Conservation (phyloP, 2,797 vertebrate genomes). For the Hippoglossus hippoglossus region DNA sequence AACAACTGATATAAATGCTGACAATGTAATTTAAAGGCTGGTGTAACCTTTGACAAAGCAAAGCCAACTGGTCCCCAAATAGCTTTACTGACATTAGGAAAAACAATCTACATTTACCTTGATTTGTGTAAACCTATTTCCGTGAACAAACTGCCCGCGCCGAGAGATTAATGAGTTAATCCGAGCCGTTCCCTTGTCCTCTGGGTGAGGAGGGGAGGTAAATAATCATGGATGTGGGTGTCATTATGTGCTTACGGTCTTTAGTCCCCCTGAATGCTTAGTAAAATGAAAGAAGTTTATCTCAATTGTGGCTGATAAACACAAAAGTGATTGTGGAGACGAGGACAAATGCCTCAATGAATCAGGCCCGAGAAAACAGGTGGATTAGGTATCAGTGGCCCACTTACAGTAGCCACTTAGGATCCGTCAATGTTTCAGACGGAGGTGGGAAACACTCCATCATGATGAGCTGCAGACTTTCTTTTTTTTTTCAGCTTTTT, state of each 20-base stretch:
- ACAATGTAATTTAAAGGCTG: constrained; percentile 73
- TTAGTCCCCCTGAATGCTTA: constrained; percentile 59
- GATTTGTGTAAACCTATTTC: constrained; percentile 78
- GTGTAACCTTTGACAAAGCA: constrained; percentile 74
- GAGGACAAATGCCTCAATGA: constrained; percentile 65
- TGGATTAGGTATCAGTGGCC: constrained; percentile 58
- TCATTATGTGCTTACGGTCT: constrained; percentile 71
- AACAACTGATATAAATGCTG: constrained; percentile 68
- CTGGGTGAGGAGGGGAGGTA: constrained; percentile 65
- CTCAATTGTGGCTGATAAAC: constrained; percentile 76
- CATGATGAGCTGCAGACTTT: constrained; percentile 46
- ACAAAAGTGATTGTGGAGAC: constrained; percentile 61
- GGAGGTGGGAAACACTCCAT: constrained; percentile 35
- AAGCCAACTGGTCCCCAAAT: constrained; percentile 55
- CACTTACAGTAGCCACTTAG: constrained; percentile 52
- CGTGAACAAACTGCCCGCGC: constrained; percentile 62
- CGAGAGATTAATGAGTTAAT: constrained; percentile 82
- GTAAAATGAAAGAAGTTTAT: constrained; percentile 78
- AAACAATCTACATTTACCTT: constrained; percentile 71
- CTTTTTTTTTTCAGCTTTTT: neutral
- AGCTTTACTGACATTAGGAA: constrained; percentile 67
- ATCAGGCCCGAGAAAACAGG: constrained; percentile 51
- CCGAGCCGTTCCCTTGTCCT: constrained; percentile 67
- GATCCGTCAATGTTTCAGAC: constrained; percentile 48
- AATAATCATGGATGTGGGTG: constrained; percentile 71